Evolutionary conservation across 2,888 invertebrate genomes (phyloP).

Genomic region (Cyaniris semiargus): DNA sequence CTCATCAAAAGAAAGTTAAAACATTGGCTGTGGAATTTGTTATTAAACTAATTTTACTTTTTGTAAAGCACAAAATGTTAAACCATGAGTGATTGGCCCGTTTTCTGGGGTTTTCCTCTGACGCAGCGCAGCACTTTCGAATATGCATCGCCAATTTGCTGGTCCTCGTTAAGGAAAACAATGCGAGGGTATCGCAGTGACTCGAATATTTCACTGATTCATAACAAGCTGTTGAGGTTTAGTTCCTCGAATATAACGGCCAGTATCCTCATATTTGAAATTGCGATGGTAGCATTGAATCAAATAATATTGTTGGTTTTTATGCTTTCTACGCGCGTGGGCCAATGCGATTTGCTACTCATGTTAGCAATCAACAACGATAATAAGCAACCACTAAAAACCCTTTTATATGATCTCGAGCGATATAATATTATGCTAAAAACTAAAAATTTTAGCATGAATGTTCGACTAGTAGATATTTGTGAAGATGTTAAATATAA

Average conservation of each 20-base stretch:
- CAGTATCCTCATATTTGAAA: not conserved
- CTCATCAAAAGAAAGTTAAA: not conserved
- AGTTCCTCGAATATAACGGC: not conserved
- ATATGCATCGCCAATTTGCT: not conserved
- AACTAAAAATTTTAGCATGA: too few relatives aligned
- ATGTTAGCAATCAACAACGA: too few relatives aligned
- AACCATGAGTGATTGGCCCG: not conserved
- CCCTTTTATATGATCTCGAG: too few relatives aligned
- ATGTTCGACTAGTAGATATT: too few relatives aligned
- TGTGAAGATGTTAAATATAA: too few relatives aligned
- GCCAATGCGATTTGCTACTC: too few relatives aligned
- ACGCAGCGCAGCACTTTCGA: not conserved
- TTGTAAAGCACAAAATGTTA: not conserved
- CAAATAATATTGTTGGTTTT: not conserved
- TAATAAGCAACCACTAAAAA: too few relatives aligned
- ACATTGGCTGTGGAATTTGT: too few relatives aligned
- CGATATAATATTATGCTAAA: too few relatives aligned
- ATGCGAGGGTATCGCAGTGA: not conserved
- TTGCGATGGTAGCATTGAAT: not conserved
- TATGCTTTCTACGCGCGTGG: too few relatives aligned
- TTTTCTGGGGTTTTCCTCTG: constrained; percentile 12
- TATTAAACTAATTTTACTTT: too few relatives aligned
- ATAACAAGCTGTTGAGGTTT: not conserved
- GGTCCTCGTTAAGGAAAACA: constrained; percentile 3
- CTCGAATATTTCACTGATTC: not conserved